Evolutionary conservation across 2,888 invertebrate species (phyloP).

Genomic region (Unio delphinus): DNA sequence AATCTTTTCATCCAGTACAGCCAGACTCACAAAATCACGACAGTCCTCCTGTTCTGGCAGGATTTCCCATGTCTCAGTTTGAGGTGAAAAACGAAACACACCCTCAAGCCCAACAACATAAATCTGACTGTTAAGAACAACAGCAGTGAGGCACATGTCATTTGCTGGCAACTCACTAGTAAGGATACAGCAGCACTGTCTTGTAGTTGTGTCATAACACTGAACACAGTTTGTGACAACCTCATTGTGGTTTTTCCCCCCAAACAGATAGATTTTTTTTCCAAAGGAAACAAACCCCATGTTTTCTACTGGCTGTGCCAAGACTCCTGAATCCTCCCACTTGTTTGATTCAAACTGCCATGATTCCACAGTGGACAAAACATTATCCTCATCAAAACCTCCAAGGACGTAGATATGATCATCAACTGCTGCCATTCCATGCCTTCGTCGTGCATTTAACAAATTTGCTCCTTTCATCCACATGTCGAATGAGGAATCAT

Average conservation of each 20-base stretch:
- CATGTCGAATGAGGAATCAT: conserved; percentile 59
- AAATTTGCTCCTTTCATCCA: conserved; percentile 60
- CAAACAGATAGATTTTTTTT: conserved; percentile 59
- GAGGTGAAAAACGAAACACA: conserved; percentile 54
- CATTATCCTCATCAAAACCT: conserved; percentile 64
- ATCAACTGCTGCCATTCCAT: conserved; percentile 64
- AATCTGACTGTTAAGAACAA: conserved; percentile 54
- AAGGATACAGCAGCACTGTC: conserved; percentile 41
- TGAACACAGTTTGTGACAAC: conserved; percentile 64
- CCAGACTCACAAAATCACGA: conserved; percentile 62
- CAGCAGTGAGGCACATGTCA: conserved; percentile 64
- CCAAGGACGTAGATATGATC: conserved; percentile 61
- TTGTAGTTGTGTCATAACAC: conserved; percentile 56
- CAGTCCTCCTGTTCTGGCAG: conserved; percentile 59
- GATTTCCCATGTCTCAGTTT: conserved; percentile 55
- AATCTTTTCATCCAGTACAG: conserved; percentile 60
- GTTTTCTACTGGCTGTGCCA: conserved; percentile 63
- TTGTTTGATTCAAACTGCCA: conserved; percentile 56
- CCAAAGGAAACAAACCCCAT: conserved; percentile 63
- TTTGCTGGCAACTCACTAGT: conserved; percentile 55
- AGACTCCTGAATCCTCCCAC: conserved; percentile 54
- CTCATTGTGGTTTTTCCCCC: conserved; percentile 64
- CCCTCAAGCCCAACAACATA: conserved; percentile 64
- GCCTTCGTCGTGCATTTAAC: conserved; percentile 56
- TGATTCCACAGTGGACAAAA: conserved; percentile 58